Conservation (phyloP, 2,888 invertebrate species). For the Xanthorhoe spadicearia region DNA sequence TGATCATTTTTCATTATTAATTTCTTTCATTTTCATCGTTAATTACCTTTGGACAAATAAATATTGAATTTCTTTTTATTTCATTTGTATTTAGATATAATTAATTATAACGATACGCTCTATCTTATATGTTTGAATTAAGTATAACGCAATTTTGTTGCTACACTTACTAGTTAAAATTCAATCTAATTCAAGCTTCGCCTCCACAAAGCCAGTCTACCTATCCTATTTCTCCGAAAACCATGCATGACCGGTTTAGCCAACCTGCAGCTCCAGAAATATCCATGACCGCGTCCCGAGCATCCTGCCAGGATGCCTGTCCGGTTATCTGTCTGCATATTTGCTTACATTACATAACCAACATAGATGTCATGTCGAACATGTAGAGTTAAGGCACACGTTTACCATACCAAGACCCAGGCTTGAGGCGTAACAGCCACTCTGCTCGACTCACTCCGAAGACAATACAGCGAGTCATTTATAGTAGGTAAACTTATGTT, state of each 20-base stretch:
- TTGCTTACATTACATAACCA: slow-evolving; percentile 38
- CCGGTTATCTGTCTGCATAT: slow-evolving; percentile 51
- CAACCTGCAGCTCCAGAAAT: slow-evolving; percentile 31
- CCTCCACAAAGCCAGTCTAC: not conserved
- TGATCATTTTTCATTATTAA: too few relatives aligned
- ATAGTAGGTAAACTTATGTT: too few relatives aligned
- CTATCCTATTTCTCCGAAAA: slow-evolving; percentile 12
- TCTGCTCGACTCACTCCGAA: too few relatives aligned
- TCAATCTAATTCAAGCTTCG: not conserved
- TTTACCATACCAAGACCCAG: not conserved
- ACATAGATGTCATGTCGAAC: not conserved
- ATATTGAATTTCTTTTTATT: too few relatives aligned
- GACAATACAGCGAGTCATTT: too few relatives aligned
- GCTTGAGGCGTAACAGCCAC: too few relatives aligned
- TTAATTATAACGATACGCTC: too few relatives aligned
- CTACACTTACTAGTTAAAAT: not conserved
- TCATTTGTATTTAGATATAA: too few relatives aligned
- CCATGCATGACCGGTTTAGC: not conserved
- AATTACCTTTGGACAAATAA: too few relatives aligned
- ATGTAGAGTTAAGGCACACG: not conserved
- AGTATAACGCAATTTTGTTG: too few relatives aligned
- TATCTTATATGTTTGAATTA: too few relatives aligned
- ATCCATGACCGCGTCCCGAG: slow-evolving; percentile 19
- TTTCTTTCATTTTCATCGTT: too few relatives aligned
- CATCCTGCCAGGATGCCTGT: slow-evolving; percentile 54